Conservation (phyloP, 2,797 vertebrate species). For the Centropyge bicolor region DNA sequence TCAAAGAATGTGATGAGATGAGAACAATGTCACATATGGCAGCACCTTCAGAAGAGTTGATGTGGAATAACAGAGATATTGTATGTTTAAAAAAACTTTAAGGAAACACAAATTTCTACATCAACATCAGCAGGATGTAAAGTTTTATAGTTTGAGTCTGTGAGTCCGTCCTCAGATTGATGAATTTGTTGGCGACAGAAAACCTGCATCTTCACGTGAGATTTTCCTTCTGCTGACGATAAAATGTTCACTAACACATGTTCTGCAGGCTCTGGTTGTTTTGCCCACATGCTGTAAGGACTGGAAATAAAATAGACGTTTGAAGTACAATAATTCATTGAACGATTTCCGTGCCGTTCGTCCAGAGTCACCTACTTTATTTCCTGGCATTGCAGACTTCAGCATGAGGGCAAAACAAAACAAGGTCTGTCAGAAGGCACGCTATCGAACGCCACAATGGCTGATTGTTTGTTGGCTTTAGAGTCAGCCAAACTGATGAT, state of each 20-base stretch:
- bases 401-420: constrained; percentile 11
- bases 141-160: too few relatives aligned
- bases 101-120: neutral
- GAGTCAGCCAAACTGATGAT: constrained; percentile 7
- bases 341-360: neutral
- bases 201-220: neutral
- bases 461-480: constrained; percentile 13
- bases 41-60: too few relatives aligned
- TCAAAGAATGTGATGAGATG: too few relatives aligned
- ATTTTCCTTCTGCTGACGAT: neutral
- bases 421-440: constrained; percentile 9
- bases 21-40: neutral
- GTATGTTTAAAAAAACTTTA: neutral
- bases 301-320: constrained; percentile 24
- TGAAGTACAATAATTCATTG: neutral
- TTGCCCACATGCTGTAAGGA: neutral
- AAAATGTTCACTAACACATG: neutral
- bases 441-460: constrained; percentile 11
- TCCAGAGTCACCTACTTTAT: neutral
- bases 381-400: neutral
- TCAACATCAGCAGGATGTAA: neutral
- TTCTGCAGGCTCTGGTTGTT: constrained; percentile 22
- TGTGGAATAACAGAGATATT: too few relatives aligned
- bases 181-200: neutral
- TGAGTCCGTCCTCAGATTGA: neutral